phyloP scores from a whole-genome alignment of 1,140 invertebrate species.

The Procambarus virginalis region DNA sequence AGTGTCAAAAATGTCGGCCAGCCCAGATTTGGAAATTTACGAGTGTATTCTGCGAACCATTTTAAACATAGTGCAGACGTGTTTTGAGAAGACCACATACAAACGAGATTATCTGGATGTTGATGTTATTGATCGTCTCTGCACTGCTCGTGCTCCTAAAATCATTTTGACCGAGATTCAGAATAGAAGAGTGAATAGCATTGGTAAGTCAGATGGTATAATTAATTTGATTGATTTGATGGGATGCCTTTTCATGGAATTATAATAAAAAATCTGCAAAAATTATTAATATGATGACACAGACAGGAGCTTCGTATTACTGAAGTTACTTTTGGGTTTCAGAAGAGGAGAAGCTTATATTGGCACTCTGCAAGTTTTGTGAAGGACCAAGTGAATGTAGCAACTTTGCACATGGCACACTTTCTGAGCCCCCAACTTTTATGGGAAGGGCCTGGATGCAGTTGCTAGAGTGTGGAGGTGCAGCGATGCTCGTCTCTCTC shows the following conservation, averaged over 20 bases:
- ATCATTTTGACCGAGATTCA: conserved; percentile 36
- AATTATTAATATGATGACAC: no score
- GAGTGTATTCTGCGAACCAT: conserved; percentile 43
- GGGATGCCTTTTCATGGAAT: no score
- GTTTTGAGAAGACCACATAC: conserved; percentile 6
- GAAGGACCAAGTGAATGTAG: conserved; percentile 35
- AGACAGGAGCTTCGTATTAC: background rate
- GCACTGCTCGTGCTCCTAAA: conserved; percentile 26
- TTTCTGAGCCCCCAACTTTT: conserved; percentile 44
- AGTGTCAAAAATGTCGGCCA: conserved; percentile 23
- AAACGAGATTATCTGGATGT: conserved; percentile 25
- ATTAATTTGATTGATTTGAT: background rate
- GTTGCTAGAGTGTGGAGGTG: conserved; percentile 46
- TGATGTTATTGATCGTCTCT: conserved; percentile 36
- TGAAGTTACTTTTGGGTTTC: background rate
- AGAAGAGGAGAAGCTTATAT: conserved; percentile 52
- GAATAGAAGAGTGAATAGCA: conserved; percentile 16
- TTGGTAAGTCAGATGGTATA: conserved; percentile 17
- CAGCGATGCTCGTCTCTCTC: conserved; percentile 36
- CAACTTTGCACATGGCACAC: conserved; percentile 24
- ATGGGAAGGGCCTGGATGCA: conserved; percentile 48
- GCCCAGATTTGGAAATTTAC: background rate
- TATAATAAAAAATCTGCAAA: no score
- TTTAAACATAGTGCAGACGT: conserved; percentile 36
- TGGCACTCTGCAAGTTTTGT: conserved; percentile 50